Percentiles rank a stretch among this genome's conserved stretches.
Conservation (phyloP, 2,888 invertebrate genomes). For the Thumatha senex region DNA sequence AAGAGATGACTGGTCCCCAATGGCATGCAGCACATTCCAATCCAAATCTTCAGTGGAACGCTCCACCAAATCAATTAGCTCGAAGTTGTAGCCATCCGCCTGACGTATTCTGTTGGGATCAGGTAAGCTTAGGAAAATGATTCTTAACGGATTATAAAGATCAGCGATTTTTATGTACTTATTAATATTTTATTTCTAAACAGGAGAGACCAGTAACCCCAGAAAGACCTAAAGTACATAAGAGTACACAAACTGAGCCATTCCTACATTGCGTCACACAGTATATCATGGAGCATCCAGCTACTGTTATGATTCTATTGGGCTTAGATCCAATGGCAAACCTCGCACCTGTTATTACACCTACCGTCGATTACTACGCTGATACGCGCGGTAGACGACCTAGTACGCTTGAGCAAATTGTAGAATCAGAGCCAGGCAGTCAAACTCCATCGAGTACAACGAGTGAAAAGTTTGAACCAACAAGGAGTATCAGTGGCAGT, state of each 20-base stretch:
- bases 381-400: constrained; percentile 67
- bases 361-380: constrained; percentile 72
- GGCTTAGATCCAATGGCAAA: constrained; percentile 86
- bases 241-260: constrained; percentile 86
- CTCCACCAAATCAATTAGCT: constrained; percentile 84
- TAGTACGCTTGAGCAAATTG: constrained; percentile 72
- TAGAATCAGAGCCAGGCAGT: constrained; percentile 73
- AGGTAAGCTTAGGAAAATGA: constrained; percentile 46
- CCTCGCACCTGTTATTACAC: constrained; percentile 64
- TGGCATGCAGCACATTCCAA: constrained; percentile 92
- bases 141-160: neutral
- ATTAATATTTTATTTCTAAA: constrained; percentile 44
- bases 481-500: constrained; percentile 63
- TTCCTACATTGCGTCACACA: constrained; percentile 84
- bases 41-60: constrained; percentile 87
- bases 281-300: constrained; percentile 89
- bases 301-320: constrained; percentile 87
- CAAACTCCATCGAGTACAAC: constrained; percentile 72
- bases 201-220: constrained; percentile 71
- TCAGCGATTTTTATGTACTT: too few species aligned
- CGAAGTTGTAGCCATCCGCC: constrained; percentile 93
- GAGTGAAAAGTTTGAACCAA: constrained; percentile 64
- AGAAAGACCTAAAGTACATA: constrained; percentile 65
- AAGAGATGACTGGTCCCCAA: constrained; percentile 89
- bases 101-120: constrained; percentile 91